Evolutionary conservation across 2,113 vertebrate genomes (phyloP).

Genomic region (Myrmecobius fasciatus): DNA sequence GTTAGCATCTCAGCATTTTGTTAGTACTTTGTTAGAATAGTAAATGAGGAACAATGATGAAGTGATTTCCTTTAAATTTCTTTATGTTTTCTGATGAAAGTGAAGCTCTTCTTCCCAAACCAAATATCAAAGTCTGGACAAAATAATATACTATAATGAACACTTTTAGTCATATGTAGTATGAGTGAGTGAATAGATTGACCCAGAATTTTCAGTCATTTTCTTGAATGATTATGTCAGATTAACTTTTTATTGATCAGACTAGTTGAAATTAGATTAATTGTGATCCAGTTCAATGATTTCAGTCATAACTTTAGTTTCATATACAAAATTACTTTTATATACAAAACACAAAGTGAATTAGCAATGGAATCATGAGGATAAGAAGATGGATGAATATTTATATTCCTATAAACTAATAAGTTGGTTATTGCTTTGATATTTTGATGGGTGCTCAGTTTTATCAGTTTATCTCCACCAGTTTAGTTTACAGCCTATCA

Average conservation of each 20-base stretch:
- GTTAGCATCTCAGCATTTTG: slow-evolving; percentile 22
- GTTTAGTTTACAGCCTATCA: not conserved
- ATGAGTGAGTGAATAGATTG: not conserved
- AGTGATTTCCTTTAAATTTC: slow-evolving; percentile 19
- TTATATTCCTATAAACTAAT: not conserved
- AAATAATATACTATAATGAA: not conserved
- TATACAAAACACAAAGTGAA: not conserved
- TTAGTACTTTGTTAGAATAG: not conserved
- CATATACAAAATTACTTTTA: not conserved
- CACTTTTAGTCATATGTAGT: not conserved
- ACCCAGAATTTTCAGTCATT: not conserved
- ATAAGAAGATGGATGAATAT: not conserved
- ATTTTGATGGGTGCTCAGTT: not conserved
- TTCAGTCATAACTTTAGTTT: not conserved
- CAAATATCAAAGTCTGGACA: not conserved
- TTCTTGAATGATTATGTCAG: not conserved
- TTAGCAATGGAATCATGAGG: not conserved
- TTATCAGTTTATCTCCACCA: not conserved
- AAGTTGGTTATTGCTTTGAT: not conserved
- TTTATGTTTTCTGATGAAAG: slow-evolving; percentile 22
- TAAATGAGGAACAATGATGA: slow-evolving; percentile 11
- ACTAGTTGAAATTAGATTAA: not conserved
- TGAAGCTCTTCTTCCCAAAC: not conserved
- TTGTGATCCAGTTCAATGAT: not conserved
- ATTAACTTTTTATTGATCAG: not conserved